Percentiles rank a stretch among this genome's conserved stretches.
Evolutionary conservation across 2,888 invertebrate genomes (phyloP).

Genomic region (Ophion ventricosus): DNA sequence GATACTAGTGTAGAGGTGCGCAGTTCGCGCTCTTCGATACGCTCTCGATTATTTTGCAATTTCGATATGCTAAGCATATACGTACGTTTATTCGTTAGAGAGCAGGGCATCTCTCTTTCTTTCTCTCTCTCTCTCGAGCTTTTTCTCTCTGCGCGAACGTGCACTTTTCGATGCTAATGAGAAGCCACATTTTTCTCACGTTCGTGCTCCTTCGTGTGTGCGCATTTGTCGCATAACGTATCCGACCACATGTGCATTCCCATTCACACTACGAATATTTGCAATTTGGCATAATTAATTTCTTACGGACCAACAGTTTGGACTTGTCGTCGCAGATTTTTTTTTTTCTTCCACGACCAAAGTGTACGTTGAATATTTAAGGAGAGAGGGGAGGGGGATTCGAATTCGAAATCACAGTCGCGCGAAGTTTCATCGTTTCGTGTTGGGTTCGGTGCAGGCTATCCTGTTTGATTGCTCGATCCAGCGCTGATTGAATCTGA

Average conservation of each 20-base stretch:
- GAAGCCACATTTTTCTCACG: slow-evolving; percentile 66
- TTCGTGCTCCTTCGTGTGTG: slow-evolving; percentile 28
- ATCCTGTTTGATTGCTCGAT: too few species aligned
- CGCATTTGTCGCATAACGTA: not conserved
- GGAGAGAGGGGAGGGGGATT: not conserved
- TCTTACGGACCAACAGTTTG: slow-evolving; percentile 5
- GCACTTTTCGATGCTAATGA: slow-evolving; percentile 50
- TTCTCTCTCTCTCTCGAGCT: not conserved
- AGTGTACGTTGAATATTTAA: slow-evolving; percentile 29
- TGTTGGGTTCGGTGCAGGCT: too few species aligned
- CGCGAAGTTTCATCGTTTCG: not conserved
- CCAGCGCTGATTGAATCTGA: too few species aligned
- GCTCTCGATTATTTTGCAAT: slow-evolving; percentile 82
- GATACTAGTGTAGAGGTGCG: slow-evolving; percentile 17
- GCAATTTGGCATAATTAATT: slow-evolving; percentile 61
- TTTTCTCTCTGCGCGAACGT: slow-evolving; percentile 16
- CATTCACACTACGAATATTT: slow-evolving; percentile 40
- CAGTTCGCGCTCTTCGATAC: slow-evolving; percentile 75
- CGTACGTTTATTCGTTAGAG: slow-evolving; percentile 48
- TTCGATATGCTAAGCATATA: slow-evolving; percentile 80
- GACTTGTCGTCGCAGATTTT: not conserved
- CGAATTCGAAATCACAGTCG: not conserved
- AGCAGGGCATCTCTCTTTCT: slow-evolving; percentile 27
- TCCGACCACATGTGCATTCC: not conserved
- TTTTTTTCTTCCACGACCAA: not conserved